phyloP scores from a whole-genome alignment of 2,113 vertebrate species.

The Sylvicapra grimmia region DNA sequence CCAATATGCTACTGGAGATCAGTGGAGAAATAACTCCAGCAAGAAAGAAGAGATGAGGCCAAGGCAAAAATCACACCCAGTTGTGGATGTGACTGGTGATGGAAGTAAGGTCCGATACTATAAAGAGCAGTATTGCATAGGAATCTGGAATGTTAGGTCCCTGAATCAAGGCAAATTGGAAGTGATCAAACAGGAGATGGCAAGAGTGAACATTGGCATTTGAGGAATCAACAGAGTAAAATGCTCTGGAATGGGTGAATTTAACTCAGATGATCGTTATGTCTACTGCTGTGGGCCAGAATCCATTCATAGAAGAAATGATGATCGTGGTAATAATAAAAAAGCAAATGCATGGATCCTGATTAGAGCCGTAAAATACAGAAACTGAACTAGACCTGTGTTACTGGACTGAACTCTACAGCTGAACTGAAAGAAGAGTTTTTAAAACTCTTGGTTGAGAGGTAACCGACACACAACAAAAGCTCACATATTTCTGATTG shows the following conservation, averaged over 20 bases:
- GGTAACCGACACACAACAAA: background rate
- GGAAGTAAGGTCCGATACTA: background rate
- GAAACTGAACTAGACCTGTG: background rate
- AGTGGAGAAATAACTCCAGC: background rate
- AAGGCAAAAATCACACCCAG: background rate
- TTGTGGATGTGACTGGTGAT: background rate
- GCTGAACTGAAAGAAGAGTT: background rate
- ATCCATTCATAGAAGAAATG: background rate
- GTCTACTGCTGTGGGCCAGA: background rate
- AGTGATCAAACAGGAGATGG: background rate
- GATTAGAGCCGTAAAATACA: background rate
- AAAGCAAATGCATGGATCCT: too few relatives aligned
- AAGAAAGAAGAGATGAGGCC: background rate
- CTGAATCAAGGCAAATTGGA: background rate
- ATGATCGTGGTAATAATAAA: background rate
- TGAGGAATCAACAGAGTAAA: background rate
- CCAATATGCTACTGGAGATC: background rate
- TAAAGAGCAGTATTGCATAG: background rate
- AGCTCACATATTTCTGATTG: fast-evolving
- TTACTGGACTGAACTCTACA: background rate
- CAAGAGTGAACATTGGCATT: background rate
- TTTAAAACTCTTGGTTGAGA: background rate
- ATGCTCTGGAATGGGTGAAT: background rate
- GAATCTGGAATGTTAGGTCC: background rate
- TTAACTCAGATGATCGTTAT: background rate